Conservation (phyloP, 2,888 invertebrate species). For the Criorhina ranunculi region DNA sequence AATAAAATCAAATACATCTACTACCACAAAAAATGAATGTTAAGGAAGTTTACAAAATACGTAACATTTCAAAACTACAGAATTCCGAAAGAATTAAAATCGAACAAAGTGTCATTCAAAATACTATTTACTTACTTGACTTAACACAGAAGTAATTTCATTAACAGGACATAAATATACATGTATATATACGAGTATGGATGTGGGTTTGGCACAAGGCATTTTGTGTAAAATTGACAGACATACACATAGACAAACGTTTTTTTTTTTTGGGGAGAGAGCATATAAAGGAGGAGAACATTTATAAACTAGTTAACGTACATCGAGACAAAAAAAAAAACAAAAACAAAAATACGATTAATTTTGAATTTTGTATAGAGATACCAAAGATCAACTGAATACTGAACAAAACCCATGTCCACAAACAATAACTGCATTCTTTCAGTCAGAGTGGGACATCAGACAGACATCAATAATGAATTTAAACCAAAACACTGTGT, state of each 20-base stretch:
- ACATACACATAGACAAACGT: slow-evolving; percentile 65
- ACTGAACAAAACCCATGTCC: slow-evolving; percentile 18
- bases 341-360: slow-evolving; percentile 51
- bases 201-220: slow-evolving; percentile 62
- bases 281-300: slow-evolving; percentile 58
- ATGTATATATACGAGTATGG: slow-evolving; percentile 46
- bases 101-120: slow-evolving; percentile 41
- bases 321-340: slow-evolving; percentile 65
- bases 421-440: slow-evolving; percentile 51
- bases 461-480: slow-evolving; percentile 47
- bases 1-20: slow-evolving; percentile 24
- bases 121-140: slow-evolving; percentile 73
- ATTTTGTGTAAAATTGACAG: slow-evolving; percentile 65
- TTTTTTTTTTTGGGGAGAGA: slow-evolving; percentile 54
- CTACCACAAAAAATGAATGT: slow-evolving; percentile 22
- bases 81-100: slow-evolving; percentile 46
- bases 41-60: slow-evolving; percentile 44
- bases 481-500: slow-evolving; percentile 50
- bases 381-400: slow-evolving; percentile 25
- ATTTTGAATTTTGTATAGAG: slow-evolving; percentile 17
- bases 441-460: slow-evolving; percentile 40
- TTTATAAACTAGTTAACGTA: slow-evolving; percentile 54
- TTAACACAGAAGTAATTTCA: slow-evolving; percentile 65
- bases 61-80: slow-evolving; percentile 47
- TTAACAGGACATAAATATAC: slow-evolving; percentile 64